Evolutionary conservation across 1,140 invertebrate genomes (phyloP).

Genomic region (Fopius arisanus): DNA sequence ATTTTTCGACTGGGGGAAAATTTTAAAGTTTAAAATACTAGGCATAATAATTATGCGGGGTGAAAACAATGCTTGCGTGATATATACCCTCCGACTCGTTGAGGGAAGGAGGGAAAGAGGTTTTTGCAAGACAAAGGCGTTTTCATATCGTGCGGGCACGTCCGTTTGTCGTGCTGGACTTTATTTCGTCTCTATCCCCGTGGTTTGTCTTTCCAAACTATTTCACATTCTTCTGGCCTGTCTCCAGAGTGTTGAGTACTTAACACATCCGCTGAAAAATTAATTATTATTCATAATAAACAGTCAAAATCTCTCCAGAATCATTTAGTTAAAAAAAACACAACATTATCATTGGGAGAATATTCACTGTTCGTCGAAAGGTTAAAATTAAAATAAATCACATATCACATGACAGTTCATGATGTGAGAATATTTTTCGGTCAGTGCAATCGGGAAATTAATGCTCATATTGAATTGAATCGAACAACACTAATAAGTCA

Average conservation of each 20-base stretch:
- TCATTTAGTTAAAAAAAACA: no score
- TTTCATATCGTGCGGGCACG: conserved; percentile 49
- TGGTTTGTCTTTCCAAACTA: conserved; percentile 20
- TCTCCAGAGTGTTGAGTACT: background rate
- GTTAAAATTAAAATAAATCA: no score
- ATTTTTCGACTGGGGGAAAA: conserved; percentile 55
- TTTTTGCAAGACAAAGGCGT: conserved; percentile 59
- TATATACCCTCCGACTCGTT: conserved; percentile 52
- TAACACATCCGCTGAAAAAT: background rate
- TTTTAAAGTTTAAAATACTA: conserved; percentile 64
- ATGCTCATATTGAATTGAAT: background rate
- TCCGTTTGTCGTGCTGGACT: conserved; percentile 13
- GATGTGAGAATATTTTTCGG: no score
- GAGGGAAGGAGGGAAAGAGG: conserved; percentile 2
- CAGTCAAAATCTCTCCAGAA: no score
- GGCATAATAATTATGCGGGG: conserved; percentile 64
- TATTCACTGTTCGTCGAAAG: no score
- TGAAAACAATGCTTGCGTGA: conserved; percentile 61
- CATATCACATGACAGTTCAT: no score
- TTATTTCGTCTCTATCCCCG: conserved; percentile 13
- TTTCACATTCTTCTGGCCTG: conserved; percentile 10
- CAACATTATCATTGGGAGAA: no score
- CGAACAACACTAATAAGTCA: background rate
- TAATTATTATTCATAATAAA: background rate
- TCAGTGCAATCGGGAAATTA: no score